Evolutionary conservation across 2,888 invertebrate species (phyloP), one percentile per base, ranked within the genome.

Genomic region (Lasioglossum leucozonium): DNA sequence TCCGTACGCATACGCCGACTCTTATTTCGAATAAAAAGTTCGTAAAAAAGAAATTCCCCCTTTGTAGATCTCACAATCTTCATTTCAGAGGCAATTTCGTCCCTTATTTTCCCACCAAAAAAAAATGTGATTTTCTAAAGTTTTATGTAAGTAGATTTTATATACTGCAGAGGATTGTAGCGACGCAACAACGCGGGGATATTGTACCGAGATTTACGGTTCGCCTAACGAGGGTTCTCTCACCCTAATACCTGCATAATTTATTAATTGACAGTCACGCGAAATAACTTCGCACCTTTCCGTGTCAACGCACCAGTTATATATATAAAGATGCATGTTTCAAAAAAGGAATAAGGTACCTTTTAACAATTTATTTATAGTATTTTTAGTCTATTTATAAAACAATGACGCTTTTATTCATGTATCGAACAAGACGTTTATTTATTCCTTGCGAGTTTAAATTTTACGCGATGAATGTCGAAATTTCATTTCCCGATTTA

Each of bases 121-220:
- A n/a, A 44, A 69, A 77, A 69, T 58, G 73, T 51, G 37, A 22
- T 74, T 30, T n/a, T 42, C 58, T 40, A 4, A 47, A 84, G 69
- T 77, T 84, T 73, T 30, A 22, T 51, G 47, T 47, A 74, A 67
- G 34, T 44, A 74, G 51, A n/a, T 47, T 82, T 74, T 72, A 74
- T 75, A 55, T 62, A 42, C 72, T 26, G 44, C 44, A 30, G 67
- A 58, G 58, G 47, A 65, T 26, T 65, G 65, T 65, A 34, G 65
- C 65, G 65, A 30, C 34, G 65, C 65, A 47, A 26, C 42, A 77
- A 62, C 73, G 58, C 74, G 30, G 72, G 47, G 69, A 72, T 74
- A 75, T 69, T 81, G 77, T 71, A 72, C 86, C 76, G 76, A 86
- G 84, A 86, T 86, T 86, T 75, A 84, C 86, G 81, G 81, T 77